Evolutionary conservation across 1,140 invertebrate genomes (phyloP).

Genomic region (Panonychus citri): DNA sequence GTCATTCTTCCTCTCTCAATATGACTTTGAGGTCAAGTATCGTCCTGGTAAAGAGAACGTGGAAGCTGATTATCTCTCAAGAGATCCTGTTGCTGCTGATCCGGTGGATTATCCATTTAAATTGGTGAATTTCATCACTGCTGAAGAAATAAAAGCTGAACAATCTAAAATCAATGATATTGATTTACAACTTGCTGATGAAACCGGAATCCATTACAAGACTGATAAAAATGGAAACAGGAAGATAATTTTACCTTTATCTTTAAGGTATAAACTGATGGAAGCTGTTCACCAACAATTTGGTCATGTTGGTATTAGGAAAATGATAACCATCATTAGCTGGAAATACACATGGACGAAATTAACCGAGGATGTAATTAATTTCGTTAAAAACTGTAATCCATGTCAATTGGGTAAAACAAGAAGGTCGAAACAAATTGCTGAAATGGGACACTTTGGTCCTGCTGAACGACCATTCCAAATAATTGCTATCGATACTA

Average conservation of each 20-base stretch:
- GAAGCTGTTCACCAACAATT: no score
- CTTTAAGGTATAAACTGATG: neutral
- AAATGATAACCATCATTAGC: no score
- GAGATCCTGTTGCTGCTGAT: no score
- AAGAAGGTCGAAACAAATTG: neutral
- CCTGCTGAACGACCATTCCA: conserved; percentile 1
- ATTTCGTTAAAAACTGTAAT: neutral
- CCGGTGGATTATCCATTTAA: no score
- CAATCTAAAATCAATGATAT: neutral
- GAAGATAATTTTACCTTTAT: neutral
- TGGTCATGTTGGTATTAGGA: no score
- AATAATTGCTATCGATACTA: conserved; percentile 7
- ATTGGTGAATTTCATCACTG: neutral
- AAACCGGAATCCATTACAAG: neutral
- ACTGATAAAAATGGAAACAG: neutral
- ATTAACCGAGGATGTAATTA: neutral
- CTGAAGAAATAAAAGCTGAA: neutral
- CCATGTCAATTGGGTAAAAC: neutral
- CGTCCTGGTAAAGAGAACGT: neutral
- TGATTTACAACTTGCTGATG: no score
- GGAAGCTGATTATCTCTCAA: conserved; percentile 5
- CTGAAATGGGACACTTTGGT: neutral
- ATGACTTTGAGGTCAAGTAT: conserved; percentile 3
- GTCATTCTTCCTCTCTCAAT: neutral
- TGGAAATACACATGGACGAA: neutral